Percentiles rank a stretch among this genome's conserved stretches.
phyloP scores from a whole-genome alignment of 2,797 vertebrate species.

The Syngnathus acus region DNA sequence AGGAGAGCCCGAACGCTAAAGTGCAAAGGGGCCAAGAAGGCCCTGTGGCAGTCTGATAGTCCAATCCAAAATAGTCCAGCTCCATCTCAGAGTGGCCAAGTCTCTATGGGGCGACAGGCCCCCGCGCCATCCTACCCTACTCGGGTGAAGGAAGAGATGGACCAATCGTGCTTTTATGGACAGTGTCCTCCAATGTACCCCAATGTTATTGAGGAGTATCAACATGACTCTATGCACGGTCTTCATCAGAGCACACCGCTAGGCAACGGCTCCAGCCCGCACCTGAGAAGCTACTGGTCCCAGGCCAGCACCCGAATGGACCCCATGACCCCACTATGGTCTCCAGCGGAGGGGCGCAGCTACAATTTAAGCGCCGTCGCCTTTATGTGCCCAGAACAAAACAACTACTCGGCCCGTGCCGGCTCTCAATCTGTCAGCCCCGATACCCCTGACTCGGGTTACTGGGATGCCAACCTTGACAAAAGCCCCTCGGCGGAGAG shows the following conservation, averaged over 20 bases:
- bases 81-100: conserved; percentile 14
- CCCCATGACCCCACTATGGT: conserved; percentile 36
- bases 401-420: conserved; percentile 17
- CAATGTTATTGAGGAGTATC: conserved; percentile 24
- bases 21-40: conserved; percentile 62
- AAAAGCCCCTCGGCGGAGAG: conserved; percentile 25
- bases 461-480: conserved; percentile 49
- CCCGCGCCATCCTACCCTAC: conserved; percentile 40
- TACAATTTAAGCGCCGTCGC: conserved; percentile 21
- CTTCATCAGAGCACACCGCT: conserved; percentile 27
- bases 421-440: conserved; percentile 44
- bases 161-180: conserved; percentile 41
- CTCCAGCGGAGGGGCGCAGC: conserved; percentile 35
- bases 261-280: conserved; percentile 20
- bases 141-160: conserved; percentile 55
- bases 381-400: conserved; percentile 45
- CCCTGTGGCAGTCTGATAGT: conserved; percentile 48
- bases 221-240: conserved; percentile 37
- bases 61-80: conserved; percentile 22
- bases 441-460: conserved; percentile 61
- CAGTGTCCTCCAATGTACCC: conserved; percentile 36
- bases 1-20: conserved; percentile 71
- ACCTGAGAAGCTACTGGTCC: conserved; percentile 41
- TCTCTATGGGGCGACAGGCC: conserved; percentile 15
- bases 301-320: conserved; percentile 25